Conservation (phyloP, 2,797 vertebrate species). For the Phoxinus dragarum region DNA sequence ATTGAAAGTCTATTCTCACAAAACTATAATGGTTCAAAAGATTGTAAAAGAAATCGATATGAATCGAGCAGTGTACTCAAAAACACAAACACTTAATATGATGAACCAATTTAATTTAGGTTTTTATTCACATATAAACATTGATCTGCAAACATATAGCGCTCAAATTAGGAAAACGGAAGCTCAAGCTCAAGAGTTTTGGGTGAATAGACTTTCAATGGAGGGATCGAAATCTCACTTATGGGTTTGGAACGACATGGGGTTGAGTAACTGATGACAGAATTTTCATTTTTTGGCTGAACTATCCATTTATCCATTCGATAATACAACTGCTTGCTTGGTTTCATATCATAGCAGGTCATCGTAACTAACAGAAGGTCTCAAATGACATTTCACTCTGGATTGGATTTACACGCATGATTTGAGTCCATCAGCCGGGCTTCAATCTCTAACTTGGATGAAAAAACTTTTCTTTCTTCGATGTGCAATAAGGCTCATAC, state of each 20-base stretch:
- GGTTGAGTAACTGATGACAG: background rate
- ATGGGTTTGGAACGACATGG: background rate
- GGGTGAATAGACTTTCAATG: background rate
- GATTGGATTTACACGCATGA: background rate
- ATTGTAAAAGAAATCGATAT: background rate
- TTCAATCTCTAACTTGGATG: slow-evolving; percentile 14
- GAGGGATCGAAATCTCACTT: background rate
- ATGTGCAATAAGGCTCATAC: slow-evolving; percentile 28
- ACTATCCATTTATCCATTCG: slow-evolving; percentile 62
- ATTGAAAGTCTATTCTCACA: background rate
- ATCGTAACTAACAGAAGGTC: slow-evolving; percentile 60
- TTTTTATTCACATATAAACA: background rate
- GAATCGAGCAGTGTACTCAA: background rate
- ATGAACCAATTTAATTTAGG: background rate
- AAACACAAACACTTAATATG: background rate
- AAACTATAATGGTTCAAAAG: background rate
- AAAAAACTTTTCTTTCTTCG: slow-evolving; percentile 37
- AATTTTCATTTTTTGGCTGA: background rate
- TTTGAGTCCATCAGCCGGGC: slow-evolving; percentile 12
- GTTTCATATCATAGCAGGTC: slow-evolving; percentile 66
- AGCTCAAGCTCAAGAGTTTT: background rate
- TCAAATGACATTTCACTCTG: background rate
- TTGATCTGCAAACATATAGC: background rate
- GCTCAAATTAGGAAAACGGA: background rate
- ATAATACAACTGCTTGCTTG: slow-evolving; percentile 72